These are phyloP conservation scores for Physocephala rufipes DNA, from an alignment of 2,888 invertebrate species.

Conservation along the genomic window DNA sequence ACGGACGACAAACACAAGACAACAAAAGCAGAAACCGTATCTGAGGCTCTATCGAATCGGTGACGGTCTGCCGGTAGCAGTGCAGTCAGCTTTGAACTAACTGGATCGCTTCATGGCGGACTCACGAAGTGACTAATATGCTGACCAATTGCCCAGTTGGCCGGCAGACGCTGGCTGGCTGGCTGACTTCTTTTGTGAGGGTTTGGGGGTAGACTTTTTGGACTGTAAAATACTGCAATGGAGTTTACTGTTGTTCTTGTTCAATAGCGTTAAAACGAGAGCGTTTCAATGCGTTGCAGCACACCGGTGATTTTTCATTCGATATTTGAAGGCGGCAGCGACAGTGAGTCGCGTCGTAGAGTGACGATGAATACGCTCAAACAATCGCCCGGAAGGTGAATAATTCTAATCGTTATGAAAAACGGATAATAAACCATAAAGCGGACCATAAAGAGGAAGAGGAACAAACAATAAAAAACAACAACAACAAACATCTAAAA, in stretches of 20 bases:
- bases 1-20: background rate
- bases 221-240: background rate
- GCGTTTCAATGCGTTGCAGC: conserved; percentile 21
- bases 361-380: conserved; percentile 13
- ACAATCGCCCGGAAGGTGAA: conserved; percentile 50
- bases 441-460: conserved; percentile 39
- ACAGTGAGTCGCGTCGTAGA: conserved; percentile 26
- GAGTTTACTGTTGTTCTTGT: background rate
- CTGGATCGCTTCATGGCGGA: conserved; percentile 1
- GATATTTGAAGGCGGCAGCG: conserved; percentile 28
- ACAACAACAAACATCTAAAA: conserved; percentile 41
- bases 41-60: conserved; percentile 46
- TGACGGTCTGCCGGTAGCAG: conserved; percentile 60
- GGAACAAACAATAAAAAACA: conserved; percentile 45
- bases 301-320: conserved; percentile 39
- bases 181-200: no score
- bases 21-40: background rate
- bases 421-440: conserved; percentile 49
- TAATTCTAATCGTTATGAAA: conserved; percentile 51
- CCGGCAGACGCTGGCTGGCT: background rate
- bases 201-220: no score
- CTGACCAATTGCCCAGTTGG: conserved; percentile 21
- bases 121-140: background rate
- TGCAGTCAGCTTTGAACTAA: conserved; percentile 45
- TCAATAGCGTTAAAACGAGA: conserved; percentile 36